Evolutionary conservation across 2,113 vertebrate genomes (phyloP).

Genomic region (Orthochromis indermauri): DNA sequence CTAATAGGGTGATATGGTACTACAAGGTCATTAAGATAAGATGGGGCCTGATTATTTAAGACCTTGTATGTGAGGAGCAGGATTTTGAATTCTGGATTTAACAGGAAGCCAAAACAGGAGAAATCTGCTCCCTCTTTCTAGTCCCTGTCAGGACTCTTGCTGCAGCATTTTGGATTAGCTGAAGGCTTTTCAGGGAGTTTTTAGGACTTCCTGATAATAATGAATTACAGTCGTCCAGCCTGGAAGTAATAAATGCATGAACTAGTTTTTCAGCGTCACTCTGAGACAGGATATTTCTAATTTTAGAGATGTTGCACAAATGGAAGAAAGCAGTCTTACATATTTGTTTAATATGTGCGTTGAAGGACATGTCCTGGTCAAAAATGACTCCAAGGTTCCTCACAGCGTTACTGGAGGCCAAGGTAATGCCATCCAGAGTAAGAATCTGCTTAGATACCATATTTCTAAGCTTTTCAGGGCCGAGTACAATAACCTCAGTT

Average conservation of each 20-base stretch:
- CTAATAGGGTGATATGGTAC: too few relatives aligned
- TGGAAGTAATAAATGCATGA: too few relatives aligned
- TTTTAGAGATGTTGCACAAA: fast-evolving
- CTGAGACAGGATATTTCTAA: neutral
- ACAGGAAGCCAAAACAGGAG: too few relatives aligned
- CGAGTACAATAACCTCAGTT: neutral
- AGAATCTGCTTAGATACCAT: fast-evolving
- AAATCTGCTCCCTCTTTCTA: too few relatives aligned
- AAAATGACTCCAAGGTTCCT: neutral
- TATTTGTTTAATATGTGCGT: neutral
- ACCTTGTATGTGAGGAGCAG: too few relatives aligned
- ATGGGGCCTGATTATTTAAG: too few relatives aligned
- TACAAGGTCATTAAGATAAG: too few relatives aligned
- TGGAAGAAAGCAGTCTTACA: neutral
- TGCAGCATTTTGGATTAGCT: fast-evolving
- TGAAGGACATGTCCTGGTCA: neutral
- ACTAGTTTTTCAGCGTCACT: too few relatives aligned
- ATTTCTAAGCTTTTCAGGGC: fast-evolving
- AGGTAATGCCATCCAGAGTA: neutral
- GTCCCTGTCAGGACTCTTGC: too few relatives aligned
- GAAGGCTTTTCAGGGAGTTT: fast-evolving
- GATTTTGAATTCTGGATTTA: too few relatives aligned
- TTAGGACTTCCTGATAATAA: fast-evolving
- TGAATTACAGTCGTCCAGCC: fast-evolving
- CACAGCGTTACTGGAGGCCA: neutral